Evolutionary conservation across 2,797 vertebrate species (phyloP).

Genomic region (Allobates femoralis): DNA sequence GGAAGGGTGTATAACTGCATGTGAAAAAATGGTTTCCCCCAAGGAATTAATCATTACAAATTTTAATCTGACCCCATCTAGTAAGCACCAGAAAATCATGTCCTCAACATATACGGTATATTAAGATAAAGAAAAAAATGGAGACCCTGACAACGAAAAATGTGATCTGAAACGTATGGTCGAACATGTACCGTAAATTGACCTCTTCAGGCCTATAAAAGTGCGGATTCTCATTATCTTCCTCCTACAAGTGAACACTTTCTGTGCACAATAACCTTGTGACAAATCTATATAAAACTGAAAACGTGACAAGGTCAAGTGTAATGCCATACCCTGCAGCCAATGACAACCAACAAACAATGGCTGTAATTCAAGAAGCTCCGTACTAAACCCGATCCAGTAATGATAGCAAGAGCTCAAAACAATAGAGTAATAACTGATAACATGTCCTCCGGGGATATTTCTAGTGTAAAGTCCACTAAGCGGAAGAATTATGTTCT

Average conservation of each 20-base stretch:
- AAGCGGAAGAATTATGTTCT: no score
- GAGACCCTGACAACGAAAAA: not conserved
- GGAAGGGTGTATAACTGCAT: no score
- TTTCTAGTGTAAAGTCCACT: not conserved
- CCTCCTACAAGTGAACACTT: not conserved
- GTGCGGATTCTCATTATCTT: not conserved
- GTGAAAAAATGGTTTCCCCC: no score
- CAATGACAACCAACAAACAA: constrained; percentile 17
- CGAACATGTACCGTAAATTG: not conserved
- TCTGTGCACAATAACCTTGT: not conserved
- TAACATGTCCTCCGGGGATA: not conserved
- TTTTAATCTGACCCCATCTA: no score
- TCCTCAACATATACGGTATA: no score
- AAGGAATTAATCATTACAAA: no score
- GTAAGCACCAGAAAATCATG: no score
- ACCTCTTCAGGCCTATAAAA: not conserved
- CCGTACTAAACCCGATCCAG: not conserved
- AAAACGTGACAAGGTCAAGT: constrained; percentile 13
- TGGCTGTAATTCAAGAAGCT: constrained; percentile 27
- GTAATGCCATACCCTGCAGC: constrained; percentile 31
- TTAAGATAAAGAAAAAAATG: no score
- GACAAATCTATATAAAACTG: not conserved
- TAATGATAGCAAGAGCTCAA: not conserved
- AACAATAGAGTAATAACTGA: not conserved
- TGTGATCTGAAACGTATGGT: not conserved